Evolutionary conservation across 2,797 vertebrate species (phyloP).

Genomic region (Xiphophorus birchmanni): DNA sequence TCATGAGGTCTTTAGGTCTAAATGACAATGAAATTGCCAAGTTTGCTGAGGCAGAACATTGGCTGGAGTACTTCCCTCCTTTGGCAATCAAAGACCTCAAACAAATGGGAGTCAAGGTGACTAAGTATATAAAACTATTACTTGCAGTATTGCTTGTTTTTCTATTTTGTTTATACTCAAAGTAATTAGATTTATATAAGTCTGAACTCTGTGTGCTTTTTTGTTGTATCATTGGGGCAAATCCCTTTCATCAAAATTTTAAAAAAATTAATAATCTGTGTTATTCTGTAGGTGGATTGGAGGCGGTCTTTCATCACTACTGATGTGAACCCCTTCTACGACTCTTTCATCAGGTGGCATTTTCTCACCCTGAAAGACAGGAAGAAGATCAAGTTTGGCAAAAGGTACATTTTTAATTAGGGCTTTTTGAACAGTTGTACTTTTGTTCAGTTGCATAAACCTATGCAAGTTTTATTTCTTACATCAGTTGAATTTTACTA

Average conservation of each 20-base stretch:
- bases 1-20: constrained; percentile 94
- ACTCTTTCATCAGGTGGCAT: constrained; percentile 98
- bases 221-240: not conserved
- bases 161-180: not conserved
- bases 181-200: not conserved
- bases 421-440: not conserved
- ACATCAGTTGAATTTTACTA: not conserved
- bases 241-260: not conserved
- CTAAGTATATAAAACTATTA: not conserved
- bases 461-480: not conserved
- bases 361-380: constrained; percentile 92
- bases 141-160: not conserved
- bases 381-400: constrained; percentile 97
- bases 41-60: constrained; percentile 93
- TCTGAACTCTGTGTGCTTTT: not conserved
- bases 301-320: constrained; percentile 97
- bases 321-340: constrained; percentile 95
- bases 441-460: not conserved
- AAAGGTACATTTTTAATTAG: constrained; percentile 82
- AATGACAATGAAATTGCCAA: constrained; percentile 86
- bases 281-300: constrained; percentile 90
- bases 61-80: constrained; percentile 96
- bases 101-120: constrained; percentile 94
- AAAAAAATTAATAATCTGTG: not conserved
- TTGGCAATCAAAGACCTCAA: constrained; percentile 92